Base-by-base conservation (phyloP, 2,888 invertebrate genomes). In the Mimachlamys varia region DNA sequence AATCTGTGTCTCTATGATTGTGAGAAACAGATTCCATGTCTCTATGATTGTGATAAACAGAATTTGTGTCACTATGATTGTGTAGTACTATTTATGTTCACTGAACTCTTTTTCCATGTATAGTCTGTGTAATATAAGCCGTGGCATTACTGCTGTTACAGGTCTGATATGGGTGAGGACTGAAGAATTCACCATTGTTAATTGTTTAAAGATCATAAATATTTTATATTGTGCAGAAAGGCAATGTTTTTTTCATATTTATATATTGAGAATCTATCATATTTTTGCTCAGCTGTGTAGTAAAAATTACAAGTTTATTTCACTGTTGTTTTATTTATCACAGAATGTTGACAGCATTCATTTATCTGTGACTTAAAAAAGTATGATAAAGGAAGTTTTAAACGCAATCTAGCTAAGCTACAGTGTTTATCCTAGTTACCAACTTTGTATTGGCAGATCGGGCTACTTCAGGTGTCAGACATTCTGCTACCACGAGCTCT, bases 221-320 rank as follows among this genome's bases (percentile, higher is more conserved):
- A 76, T 76, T 76, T 76, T 76, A 76, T 76, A 76, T 76, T 62
- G 62, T n/a, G 62, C 62, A 76, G 27, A 58, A 76, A 33, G 76
- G 76, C 76, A 76, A 76, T 33, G 27, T 13, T 76, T 76, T 76
- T 76, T 33, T 44, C 7, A 76, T 76, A 27, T 76, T 27, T 76
- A 76, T 76, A 33, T 76, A 76, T 76, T 33, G 1, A 33, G 76
- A 76, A 76, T 76, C 17, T 76, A 22, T 76, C 76, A 27, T 33
- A 7, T 76, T 76, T 76, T 76, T 76, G 27, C 33, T 76, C 33
- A 33, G 33, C 33, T 76, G 7, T 76, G 76, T 76, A 76, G 76
- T 76, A 76, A 76, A 76, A 76, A 33, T 13, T 76, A 33, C 33
- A 76, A 27, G 76, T 76, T 76, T 76, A 76, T 76, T 33, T 76